These are phyloP conservation scores for Prorops nasuta DNA, from an alignment of 1,140 invertebrate species.

Conservation along the genomic window DNA sequence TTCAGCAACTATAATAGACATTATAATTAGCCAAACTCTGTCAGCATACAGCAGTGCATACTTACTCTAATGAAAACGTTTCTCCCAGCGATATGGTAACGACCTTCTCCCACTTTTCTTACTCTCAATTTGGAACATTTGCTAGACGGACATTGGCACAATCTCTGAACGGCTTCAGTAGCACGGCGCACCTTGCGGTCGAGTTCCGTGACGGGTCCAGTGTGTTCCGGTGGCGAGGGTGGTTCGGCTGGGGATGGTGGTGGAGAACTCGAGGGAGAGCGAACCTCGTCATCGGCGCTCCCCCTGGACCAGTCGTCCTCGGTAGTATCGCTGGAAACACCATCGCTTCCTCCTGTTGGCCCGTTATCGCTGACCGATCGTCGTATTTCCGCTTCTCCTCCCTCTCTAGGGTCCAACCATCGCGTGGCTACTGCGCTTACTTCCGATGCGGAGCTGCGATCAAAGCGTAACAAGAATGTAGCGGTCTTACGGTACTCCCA, in stretches of 20 bases:
- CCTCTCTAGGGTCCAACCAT: conserved; percentile 48
- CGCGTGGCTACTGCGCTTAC: conserved; percentile 35
- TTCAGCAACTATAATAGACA: conserved; percentile 77
- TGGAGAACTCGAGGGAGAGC: conserved; percentile 48
- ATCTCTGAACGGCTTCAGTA: conserved; percentile 66
- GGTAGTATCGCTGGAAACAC: conserved; percentile 65
- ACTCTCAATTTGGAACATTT: conserved; percentile 73
- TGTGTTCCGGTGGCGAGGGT: conserved; percentile 39
- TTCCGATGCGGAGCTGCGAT: conserved; percentile 47
- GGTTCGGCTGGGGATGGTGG: conserved; percentile 38
- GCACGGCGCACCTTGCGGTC: conserved; percentile 62
- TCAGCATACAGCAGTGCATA: too few relatives aligned
- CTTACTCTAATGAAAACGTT: conserved; percentile 65
- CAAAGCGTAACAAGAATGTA: too few relatives aligned
- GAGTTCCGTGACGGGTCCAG: conserved; percentile 50
- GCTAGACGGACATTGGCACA: conserved; percentile 69
- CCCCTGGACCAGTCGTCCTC: conserved; percentile 70
- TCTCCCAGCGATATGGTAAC: conserved; percentile 77
- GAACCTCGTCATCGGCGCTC: conserved; percentile 60
- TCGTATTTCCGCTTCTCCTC: conserved; percentile 45
- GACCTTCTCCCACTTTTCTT: conserved; percentile 76
- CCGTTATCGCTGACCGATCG: conserved; percentile 56
- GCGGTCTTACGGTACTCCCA: too few relatives aligned
- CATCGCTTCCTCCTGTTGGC: conserved; percentile 60
- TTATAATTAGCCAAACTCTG: too few relatives aligned